Evolutionary conservation across 2,797 vertebrate genomes (phyloP).

Genomic region (Lacerta viridis): DNA sequence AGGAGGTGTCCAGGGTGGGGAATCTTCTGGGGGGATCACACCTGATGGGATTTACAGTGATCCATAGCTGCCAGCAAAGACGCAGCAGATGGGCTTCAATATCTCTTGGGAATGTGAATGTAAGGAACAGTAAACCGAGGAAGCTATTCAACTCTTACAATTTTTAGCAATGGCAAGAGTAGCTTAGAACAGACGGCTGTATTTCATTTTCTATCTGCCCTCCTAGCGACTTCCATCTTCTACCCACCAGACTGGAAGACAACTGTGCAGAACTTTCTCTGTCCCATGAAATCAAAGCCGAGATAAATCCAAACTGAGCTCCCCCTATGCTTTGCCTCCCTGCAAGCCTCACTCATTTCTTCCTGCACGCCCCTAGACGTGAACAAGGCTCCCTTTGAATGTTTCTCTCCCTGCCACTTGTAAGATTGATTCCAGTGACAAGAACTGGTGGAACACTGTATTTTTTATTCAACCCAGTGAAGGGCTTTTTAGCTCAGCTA

Average conservation of each 20-base stretch:
- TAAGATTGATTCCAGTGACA: neutral
- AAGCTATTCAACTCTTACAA: neutral
- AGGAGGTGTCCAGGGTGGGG: neutral
- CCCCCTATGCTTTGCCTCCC: too few species aligned
- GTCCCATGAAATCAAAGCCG: too few species aligned
- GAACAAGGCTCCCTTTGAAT: neutral
- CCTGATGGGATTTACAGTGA: neutral
- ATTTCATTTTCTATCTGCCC: neutral
- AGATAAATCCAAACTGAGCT: neutral
- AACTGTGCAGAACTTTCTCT: neutral
- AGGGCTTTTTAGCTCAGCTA: neutral
- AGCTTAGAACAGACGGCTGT: neutral
- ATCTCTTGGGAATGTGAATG: neutral
- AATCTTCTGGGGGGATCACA: neutral
- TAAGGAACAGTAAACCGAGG: neutral
- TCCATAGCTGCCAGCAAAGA: neutral
- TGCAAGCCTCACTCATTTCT: neutral
- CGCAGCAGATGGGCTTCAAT: neutral
- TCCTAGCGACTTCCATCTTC: neutral
- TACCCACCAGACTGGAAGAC: neutral
- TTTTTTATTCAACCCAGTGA: neutral
- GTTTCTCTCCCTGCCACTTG: neutral
- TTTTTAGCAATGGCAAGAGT: neutral
- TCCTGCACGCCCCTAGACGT: neutral
- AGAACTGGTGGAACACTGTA: neutral